These are phyloP conservation scores for Standfussiana lucernea DNA, from an alignment of 2,888 invertebrate genomes.

Conservation along the genomic window DNA sequence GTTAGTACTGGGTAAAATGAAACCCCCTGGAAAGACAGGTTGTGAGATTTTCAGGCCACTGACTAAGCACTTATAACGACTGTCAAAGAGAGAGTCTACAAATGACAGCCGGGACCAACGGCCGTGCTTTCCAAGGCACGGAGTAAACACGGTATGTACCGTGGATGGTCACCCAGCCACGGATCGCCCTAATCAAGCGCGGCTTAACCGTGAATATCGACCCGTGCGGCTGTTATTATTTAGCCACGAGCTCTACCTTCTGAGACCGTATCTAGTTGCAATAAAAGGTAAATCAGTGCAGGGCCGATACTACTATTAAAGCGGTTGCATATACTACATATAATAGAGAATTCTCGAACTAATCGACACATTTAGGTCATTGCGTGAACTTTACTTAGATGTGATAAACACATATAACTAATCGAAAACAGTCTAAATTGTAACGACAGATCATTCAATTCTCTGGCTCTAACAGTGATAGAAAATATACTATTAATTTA, in stretches of 20 bases:
- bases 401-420: constrained; percentile 29
- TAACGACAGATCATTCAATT: constrained; percentile 29
- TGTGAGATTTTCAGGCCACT: not conserved
- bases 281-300: not conserved
- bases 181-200: not conserved
- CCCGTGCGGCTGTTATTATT: not conserved
- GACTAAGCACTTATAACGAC: not conserved
- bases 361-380: constrained; percentile 56
- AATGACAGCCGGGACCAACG: not conserved
- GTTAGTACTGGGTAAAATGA: no score
- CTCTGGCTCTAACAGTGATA: constrained; percentile 27
- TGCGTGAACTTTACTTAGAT: constrained; percentile 42
- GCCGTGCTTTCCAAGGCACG: not conserved
- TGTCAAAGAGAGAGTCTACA: not conserved
- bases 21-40: not conserved
- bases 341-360: constrained; percentile 1
- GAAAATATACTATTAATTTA: constrained; percentile 73
- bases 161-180: not conserved
- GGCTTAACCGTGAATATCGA: not conserved
- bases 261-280: not conserved
- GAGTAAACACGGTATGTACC: not conserved
- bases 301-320: not conserved
- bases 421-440: constrained; percentile 40
- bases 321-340: not conserved
- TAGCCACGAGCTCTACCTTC: not conserved